Evolutionary conservation across 2,113 vertebrate species (phyloP), one percentile per base, ranked within the genome.

Genomic region (Butorides virescens): DNA sequence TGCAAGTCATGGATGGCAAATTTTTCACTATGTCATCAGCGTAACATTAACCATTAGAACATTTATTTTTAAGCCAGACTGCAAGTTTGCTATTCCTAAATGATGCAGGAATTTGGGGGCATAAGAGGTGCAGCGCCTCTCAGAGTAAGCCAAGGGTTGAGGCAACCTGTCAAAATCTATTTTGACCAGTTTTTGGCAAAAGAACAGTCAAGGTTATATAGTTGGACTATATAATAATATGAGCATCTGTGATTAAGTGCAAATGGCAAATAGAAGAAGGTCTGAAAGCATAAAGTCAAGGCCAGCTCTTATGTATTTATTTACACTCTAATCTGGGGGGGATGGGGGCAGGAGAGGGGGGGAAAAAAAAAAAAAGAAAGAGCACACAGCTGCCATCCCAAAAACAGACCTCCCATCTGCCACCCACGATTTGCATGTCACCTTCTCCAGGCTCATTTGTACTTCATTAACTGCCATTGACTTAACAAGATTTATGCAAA

Each of bases 381-480:
- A 86, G 97, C 95, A 95, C 97, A 97, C 98, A 99, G 98, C 98
- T 98, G 98, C 98, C 86, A 96, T 97, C 98, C 98, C 97, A 97
- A 96, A 97, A 98, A 96, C 98, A 98, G 98, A 98, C 98, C 98
- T 98, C 98, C 98, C 98, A 99, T 99, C 98, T 99, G 98, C 98
- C 98, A 98, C 97, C 98, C 98, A 96, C 97, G 97, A 98, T 98
- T 98, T 98, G 98, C 98, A 98, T 98, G 98, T 98, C 98, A 98
- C 98, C 98, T 98, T 98, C 98, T 98, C 98, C 97, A 97, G 98
- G 97, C 98, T 99, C 98, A 98, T 99, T 98, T 99, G 98, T 99
- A 98, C 98, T 98, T 98, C 98, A 99, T 99, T 99, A 99, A 98
- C 98, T 98, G 98, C 98, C 98, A 98, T 98, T 98, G 98, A 99